Percentiles rank a stretch among this genome's conserved stretches.
phyloP scores from a whole-genome alignment of 2,113 vertebrate species.

The Poeciliopsis occidentalis region DNA sequence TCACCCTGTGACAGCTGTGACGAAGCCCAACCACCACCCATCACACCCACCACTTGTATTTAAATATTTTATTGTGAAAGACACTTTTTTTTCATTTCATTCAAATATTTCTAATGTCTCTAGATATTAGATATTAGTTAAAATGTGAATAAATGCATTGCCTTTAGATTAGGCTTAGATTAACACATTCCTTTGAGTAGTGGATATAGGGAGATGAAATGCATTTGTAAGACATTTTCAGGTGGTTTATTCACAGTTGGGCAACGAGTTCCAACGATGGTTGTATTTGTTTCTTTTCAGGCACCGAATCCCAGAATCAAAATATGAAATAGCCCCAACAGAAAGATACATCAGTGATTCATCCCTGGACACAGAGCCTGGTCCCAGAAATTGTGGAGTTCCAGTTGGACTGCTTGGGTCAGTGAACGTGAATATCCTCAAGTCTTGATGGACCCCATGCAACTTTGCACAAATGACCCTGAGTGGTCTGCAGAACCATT shows the following conservation, averaged over 20 bases:
- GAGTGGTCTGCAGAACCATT: background rate
- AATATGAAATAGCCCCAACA: conserved; percentile 25
- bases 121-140: background rate
- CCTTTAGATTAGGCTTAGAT: conserved; percentile 10
- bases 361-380: conserved; percentile 10
- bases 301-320: background rate
- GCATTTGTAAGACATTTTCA: conserved; percentile 8
- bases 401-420: conserved; percentile 8
- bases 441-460: conserved; percentile 42
- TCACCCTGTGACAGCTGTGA: too few relatives aligned
- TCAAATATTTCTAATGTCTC: background rate
- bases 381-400: conserved; percentile 4
- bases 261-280: background rate
- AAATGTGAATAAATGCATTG: background rate
- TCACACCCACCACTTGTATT: too few relatives aligned
- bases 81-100: background rate
- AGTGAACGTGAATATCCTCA: background rate
- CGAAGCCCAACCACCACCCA: too few relatives aligned
- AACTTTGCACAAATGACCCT: conserved; percentile 20
- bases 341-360: background rate
- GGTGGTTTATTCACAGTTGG: background rate
- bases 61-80: background rate
- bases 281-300: conserved; percentile 42
- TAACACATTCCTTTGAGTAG: conserved; percentile 23
- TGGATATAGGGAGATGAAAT: conserved; percentile 47